Conservation (phyloP, 1,140 invertebrate species). For the Myzus persicae region DNA sequence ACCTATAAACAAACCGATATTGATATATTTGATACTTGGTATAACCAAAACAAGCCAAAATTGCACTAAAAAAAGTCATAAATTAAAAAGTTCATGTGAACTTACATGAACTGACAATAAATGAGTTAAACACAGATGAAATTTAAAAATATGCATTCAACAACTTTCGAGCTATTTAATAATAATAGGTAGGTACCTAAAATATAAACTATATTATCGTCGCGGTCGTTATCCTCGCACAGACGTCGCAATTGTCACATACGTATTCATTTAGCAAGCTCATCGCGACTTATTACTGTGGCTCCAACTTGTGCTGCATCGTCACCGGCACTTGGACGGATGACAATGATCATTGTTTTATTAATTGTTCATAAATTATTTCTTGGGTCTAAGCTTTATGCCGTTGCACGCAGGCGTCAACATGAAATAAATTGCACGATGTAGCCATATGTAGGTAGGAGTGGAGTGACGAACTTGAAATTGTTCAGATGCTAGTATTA, state of each 20-base stretch:
- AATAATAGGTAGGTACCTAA: too few relatives aligned
- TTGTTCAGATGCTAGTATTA: too few relatives aligned
- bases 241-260: neutral
- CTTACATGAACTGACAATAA: too few relatives aligned
- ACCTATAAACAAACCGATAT: too few relatives aligned
- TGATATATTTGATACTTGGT: too few relatives aligned
- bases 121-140: neutral
- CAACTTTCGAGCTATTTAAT: neutral
- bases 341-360: neutral
- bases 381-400: neutral
- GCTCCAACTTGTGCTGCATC: neutral
- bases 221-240: neutral
- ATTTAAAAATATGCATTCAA: neutral
- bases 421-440: neutral
- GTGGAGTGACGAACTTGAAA: too few relatives aligned
- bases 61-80: too few relatives aligned
- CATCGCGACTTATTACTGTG: neutral
- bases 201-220: neutral
- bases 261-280: neutral
- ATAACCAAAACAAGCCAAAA: too few relatives aligned
- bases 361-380: neutral
- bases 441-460: too few relatives aligned
- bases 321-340: neutral
- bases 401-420: neutral
- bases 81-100: too few relatives aligned